Percentiles rank a stretch among this genome's conserved stretches.
Conservation (phyloP, 2,888 invertebrate genomes). For the Geotrupes spiniger region DNA sequence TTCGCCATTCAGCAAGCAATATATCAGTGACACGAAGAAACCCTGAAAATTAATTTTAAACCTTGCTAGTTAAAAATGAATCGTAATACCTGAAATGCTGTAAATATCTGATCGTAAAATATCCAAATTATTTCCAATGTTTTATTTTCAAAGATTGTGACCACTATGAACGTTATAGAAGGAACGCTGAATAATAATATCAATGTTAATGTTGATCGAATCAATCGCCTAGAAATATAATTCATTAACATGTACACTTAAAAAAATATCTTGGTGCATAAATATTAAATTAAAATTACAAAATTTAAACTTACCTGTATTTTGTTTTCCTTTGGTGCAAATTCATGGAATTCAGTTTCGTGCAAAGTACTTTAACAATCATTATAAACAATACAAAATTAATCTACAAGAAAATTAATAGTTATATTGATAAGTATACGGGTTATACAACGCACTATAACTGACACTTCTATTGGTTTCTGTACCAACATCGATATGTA, state of each 20-base stretch:
- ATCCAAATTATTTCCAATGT: slow-evolving; percentile 59
- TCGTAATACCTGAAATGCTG: slow-evolving; percentile 63
- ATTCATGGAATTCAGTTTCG: slow-evolving; percentile 58
- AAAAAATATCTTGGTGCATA: too few species aligned
- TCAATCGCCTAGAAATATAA: slow-evolving; percentile 56
- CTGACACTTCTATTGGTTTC: slow-evolving; percentile 58
- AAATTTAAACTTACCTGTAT: slow-evolving; percentile 52
- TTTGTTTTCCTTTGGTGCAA: slow-evolving; percentile 58
- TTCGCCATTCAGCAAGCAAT: slow-evolving; percentile 64
- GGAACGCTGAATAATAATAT: slow-evolving; percentile 68
- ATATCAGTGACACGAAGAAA: slow-evolving; percentile 60
- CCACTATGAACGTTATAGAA: slow-evolving; percentile 57
- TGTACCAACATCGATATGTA: slow-evolving; percentile 55
- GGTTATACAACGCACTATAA: slow-evolving; percentile 53
- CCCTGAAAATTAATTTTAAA: slow-evolving; percentile 53
- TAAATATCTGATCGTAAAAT: slow-evolving; percentile 64
- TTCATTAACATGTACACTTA: too few species aligned
- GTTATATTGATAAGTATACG: not conserved
- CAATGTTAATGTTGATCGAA: slow-evolving; percentile 62
- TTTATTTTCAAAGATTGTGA: slow-evolving; percentile 50
- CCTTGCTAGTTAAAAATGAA: too few species aligned
- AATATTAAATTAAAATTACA: not conserved
- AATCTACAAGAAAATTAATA: slow-evolving; percentile 51
- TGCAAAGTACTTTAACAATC: slow-evolving; percentile 56
- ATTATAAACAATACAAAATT: slow-evolving; percentile 63